A percentile compares a stretch with the other conserved stretches of the same genome.
phyloP scores from a whole-genome alignment of 2,888 invertebrate species.

The Archips crataeganus region DNA sequence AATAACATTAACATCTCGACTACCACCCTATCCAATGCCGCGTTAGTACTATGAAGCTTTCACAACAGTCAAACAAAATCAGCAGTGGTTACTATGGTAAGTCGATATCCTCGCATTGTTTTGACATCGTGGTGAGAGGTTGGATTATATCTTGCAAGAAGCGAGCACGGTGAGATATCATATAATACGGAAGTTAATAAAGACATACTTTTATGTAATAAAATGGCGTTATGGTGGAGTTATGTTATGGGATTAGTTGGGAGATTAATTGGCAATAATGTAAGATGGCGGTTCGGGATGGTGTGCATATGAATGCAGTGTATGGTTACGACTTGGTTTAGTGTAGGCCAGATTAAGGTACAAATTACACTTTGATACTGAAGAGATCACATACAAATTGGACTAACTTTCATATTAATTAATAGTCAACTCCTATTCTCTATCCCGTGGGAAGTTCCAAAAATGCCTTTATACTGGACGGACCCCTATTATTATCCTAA shows the following conservation, averaged over 20 bases:
- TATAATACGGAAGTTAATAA: conserved; percentile 72
- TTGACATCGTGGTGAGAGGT: conserved; percentile 44
- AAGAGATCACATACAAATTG: too few species aligned
- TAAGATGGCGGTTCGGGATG: neutral
- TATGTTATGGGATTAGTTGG: conserved; percentile 53
- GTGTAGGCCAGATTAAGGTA: neutral
- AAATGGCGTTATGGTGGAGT: conserved; percentile 66
- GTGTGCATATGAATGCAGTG: neutral
- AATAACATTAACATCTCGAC: conserved; percentile 5
- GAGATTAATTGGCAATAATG: conserved; percentile 39
- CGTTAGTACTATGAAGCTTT: neutral
- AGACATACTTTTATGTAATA: conserved; percentile 66
- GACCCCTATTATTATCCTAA: too few species aligned
- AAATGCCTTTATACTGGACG: too few species aligned
- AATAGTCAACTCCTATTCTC: too few species aligned
- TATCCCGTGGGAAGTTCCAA: too few species aligned
- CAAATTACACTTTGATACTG: too few species aligned
- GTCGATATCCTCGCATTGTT: conserved; percentile 34
- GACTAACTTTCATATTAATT: too few species aligned
- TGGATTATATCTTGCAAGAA: conserved; percentile 53
- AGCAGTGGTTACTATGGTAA: conserved; percentile 45
- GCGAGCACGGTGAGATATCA: conserved; percentile 58
- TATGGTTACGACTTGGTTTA: neutral
- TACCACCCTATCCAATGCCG: conserved; percentile 41
- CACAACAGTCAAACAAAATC: neutral